phyloP scores from a whole-genome alignment of 1,140 invertebrate species.

The Macrotrachela quadricornifera region DNA sequence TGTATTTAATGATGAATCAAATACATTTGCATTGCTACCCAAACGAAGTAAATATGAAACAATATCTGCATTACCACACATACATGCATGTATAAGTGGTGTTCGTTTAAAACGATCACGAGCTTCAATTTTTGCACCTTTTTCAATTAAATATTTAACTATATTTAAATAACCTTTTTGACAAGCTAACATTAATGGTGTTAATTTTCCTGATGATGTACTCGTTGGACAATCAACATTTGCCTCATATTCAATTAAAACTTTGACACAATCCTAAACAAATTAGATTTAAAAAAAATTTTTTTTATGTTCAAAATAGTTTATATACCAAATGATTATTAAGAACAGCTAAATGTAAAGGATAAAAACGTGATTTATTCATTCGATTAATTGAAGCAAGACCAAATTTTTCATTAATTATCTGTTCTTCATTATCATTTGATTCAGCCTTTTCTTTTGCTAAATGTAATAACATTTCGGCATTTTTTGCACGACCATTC shows the following conservation, averaged over 20 bases:
- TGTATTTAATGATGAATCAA: slow-evolving; percentile 48
- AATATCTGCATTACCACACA: slow-evolving; percentile 39
- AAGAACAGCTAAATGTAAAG: too few species aligned
- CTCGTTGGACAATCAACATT: too few species aligned
- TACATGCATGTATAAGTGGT: slow-evolving; percentile 34
- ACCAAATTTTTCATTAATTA: too few species aligned
- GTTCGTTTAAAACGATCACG: slow-evolving; percentile 25
- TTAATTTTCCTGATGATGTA: slow-evolving; percentile 36
- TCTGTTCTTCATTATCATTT: too few species aligned
- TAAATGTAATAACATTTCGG: too few species aligned
- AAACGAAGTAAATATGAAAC: slow-evolving; percentile 37
- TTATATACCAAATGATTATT: background rate
- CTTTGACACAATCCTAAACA: slow-evolving; percentile 26
- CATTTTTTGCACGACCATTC: too few species aligned
- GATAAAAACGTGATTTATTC: too few species aligned
- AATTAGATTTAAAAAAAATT: too few species aligned
- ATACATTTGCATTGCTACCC: slow-evolving; percentile 41
- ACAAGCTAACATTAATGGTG: slow-evolving; percentile 40
- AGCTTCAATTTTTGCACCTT: slow-evolving; percentile 26
- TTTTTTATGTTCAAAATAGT: too few species aligned
- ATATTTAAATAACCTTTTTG: slow-evolving; percentile 34
- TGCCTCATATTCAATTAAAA: slow-evolving; percentile 35
- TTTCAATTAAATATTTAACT: slow-evolving; percentile 26
- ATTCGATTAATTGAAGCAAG: too few species aligned
- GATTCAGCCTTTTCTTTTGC: too few species aligned